These are phyloP conservation scores for Bubalus kerabau DNA, from an alignment of 2,113 vertebrate species.

Conservation along the genomic window DNA sequence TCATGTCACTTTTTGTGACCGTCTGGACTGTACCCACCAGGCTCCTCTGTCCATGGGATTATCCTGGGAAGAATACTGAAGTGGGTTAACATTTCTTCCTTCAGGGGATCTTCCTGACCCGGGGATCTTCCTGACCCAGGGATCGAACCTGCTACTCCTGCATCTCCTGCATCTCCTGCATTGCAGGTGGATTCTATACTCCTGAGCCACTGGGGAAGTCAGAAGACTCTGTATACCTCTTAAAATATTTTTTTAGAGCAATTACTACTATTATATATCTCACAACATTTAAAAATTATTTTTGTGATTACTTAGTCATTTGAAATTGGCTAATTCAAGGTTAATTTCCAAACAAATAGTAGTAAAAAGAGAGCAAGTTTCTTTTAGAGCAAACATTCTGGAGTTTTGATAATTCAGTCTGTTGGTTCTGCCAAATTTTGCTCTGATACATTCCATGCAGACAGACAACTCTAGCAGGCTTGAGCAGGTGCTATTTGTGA, in stretches of 20 bases:
- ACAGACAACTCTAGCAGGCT: conserved; percentile 47
- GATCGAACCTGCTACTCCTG: not conserved
- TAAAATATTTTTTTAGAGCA: not conserved
- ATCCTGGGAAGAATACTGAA: not conserved
- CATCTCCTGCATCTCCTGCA: not conserved
- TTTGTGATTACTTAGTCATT: not conserved
- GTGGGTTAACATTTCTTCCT: not conserved
- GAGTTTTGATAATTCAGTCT: conserved; percentile 24
- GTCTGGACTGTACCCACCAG: not conserved
- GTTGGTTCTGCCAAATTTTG: conserved; percentile 28
- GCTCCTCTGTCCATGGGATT: not conserved
- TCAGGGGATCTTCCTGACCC: not conserved
- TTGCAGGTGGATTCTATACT: not conserved
- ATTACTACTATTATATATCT: not conserved
- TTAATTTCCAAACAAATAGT: conserved; percentile 30
- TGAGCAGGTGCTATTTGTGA: conserved; percentile 67
- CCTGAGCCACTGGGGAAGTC: not conserved
- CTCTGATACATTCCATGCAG: conserved; percentile 19
- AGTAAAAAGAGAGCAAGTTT: not conserved
- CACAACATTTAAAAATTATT: not conserved
- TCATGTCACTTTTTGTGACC: not conserved
- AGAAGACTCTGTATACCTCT: not conserved
- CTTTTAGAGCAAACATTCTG: not conserved
- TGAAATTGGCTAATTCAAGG: not conserved
- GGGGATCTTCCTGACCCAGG: not conserved